phyloP scores from a whole-genome alignment of 2,797 vertebrate genomes.

The Acanthurus tractus region DNA sequence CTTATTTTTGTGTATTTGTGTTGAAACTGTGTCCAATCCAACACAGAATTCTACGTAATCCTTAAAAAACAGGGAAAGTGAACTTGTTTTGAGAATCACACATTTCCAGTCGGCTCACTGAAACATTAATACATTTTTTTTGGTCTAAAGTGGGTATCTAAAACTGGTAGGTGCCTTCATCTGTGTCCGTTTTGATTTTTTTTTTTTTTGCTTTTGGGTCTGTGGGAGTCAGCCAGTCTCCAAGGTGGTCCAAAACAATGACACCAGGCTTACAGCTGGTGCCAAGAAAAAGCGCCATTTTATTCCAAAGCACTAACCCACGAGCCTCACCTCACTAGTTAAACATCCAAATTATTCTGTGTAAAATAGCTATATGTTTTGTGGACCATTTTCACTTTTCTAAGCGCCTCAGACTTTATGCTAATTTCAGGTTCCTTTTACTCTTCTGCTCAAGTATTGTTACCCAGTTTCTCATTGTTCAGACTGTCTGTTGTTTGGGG shows the following conservation, averaged over 20 bases:
- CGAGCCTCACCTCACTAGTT: neutral
- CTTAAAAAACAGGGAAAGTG: neutral
- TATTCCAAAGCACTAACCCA: neutral
- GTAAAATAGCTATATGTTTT: neutral
- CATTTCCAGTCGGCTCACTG: neutral
- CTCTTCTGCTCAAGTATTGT: neutral
- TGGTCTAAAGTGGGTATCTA: neutral
- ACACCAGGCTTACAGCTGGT: conserved; percentile 1
- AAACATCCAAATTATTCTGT: neutral
- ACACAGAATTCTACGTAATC: neutral
- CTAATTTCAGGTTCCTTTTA: conserved; percentile 2
- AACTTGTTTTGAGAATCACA: neutral
- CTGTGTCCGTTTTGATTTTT: neutral
- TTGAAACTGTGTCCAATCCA: neutral
- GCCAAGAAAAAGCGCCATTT: neutral
- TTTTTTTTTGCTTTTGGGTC: neutral
- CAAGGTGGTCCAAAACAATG: conserved; percentile 3
- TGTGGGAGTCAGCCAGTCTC: neutral
- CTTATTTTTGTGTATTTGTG: neutral
- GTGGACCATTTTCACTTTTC: neutral
- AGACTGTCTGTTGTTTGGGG: neutral
- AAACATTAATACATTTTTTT: neutral
- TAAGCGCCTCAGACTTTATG: neutral
- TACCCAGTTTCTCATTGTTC: neutral
- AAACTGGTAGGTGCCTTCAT: neutral